phyloP scores from a whole-genome alignment of 1,140 invertebrate genomes.

The Aphidius ervi region DNA sequence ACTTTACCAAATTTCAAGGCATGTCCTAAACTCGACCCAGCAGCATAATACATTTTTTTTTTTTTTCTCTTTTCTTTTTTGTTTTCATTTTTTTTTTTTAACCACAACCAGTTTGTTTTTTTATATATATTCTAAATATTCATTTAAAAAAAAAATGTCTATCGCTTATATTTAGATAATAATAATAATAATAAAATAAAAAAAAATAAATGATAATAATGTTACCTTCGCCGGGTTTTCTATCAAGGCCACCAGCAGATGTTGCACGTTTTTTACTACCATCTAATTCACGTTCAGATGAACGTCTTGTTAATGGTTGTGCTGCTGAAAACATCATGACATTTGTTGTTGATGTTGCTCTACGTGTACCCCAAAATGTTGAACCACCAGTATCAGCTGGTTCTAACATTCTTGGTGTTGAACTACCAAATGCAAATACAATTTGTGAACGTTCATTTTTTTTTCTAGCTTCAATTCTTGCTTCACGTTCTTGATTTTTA shows the following conservation, averaged over 20 bases:
- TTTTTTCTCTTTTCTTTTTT: not conserved
- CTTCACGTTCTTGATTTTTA: conserved; percentile 79
- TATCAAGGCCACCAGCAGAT: conserved; percentile 68
- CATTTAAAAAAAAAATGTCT: not conserved
- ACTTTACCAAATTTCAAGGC: conserved; percentile 6
- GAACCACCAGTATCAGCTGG: conserved; percentile 72
- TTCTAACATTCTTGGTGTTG: conserved; percentile 80
- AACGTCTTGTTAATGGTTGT: conserved; percentile 73
- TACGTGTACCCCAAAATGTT: conserved; percentile 73
- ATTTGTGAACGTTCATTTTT: conserved; percentile 62
- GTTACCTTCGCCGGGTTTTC: conserved; percentile 63
- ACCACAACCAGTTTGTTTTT: too few relatives aligned
- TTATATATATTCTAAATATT: too few relatives aligned
- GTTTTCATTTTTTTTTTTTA: too few relatives aligned
- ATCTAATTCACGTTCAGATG: conserved; percentile 75
- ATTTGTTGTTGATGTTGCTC: conserved; percentile 82
- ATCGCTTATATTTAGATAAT: not conserved
- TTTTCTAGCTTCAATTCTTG: conserved; percentile 71
- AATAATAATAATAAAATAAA: conserved; percentile 11
- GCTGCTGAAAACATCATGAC: conserved; percentile 67
- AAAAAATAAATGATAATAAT: conserved; percentile 11
- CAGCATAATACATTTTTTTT: not conserved
- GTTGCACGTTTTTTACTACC: conserved; percentile 78
- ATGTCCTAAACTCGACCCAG: conserved; percentile 29
- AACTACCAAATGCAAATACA: conserved; percentile 85